These are phyloP conservation scores for Sitta carolinensis DNA, from an alignment of 2,797 vertebrate genomes.

Conservation along the genomic window DNA sequence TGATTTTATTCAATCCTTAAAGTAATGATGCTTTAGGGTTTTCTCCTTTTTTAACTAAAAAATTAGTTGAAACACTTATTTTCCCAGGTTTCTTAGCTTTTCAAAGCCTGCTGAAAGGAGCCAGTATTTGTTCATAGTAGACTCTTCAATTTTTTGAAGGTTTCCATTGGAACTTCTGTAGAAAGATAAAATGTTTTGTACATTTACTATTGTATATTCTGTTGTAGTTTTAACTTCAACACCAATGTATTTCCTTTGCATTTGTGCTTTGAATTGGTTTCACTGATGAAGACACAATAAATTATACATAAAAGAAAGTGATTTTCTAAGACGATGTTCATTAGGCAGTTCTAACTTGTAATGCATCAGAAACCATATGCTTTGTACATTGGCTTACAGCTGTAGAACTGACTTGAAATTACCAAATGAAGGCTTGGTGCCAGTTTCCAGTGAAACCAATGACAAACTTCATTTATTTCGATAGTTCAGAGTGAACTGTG, in stretches of 20 bases:
- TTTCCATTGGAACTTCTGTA: constrained; percentile 28
- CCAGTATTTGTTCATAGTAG: not conserved
- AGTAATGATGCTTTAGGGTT: not conserved
- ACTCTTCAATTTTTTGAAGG: not conserved
- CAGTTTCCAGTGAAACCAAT: constrained; percentile 19
- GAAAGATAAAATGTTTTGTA: not conserved
- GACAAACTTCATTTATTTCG: constrained; percentile 25
- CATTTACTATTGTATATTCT: constrained; percentile 49
- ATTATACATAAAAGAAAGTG: constrained; percentile 36
- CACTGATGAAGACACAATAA: constrained; percentile 53
- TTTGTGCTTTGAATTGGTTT: constrained; percentile 23
- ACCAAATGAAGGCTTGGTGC: not conserved
- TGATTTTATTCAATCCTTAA: constrained; percentile 8
- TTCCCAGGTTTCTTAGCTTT: not conserved
- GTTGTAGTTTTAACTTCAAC: constrained; percentile 29
- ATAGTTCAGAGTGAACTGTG: not conserved
- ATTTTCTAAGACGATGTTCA: not conserved
- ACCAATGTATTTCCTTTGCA: constrained; percentile 35
- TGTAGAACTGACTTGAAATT: constrained; percentile 45
- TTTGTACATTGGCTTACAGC: constrained; percentile 20
- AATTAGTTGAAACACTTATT: not conserved
- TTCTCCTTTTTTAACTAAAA: not conserved
- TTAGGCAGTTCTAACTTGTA: constrained; percentile 34
- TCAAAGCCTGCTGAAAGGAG: not conserved
- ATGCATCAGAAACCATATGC: constrained; percentile 35